Evolutionary conservation across 2,888 invertebrate genomes (phyloP), one percentile per base, ranked within the genome.

Genomic region (Endomychus coccineus): DNA sequence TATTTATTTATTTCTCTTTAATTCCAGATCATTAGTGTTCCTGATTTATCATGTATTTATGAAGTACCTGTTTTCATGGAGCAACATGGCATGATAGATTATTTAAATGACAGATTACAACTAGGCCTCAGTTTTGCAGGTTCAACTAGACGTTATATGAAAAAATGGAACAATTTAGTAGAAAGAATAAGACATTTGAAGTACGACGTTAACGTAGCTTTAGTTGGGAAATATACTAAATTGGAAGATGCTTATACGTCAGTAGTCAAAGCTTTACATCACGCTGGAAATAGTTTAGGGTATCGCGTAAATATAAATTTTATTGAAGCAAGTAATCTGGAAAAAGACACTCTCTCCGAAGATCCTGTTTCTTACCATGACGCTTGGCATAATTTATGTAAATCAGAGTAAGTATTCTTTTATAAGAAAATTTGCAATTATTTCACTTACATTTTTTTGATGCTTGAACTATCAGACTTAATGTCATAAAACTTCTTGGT

Each of bases 161-260:
- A 78, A 43, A 83, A 87, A 56, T 96, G 96, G 96, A 81, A 80
- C 34, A 85, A 88, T 53, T 70, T 97, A 15, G 89, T 91, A 0
- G 82, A 87, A 50, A 80, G 87, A 19, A 80, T 86, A 22, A 90
- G 92, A 55, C 80, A 81, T 48, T 68, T 92, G 6, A 76, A 83
- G n/a, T 80, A 83, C 54, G 83, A 82, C 58, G 88, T 95, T 0
- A 82, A 75, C 43, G 95, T 97, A 39, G 87, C 87, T 2, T 69
- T 97, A 2, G 97, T 97, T 2, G 97, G 97, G 4, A 97, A 98
- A 69, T 99, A 98, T 59, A 96, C 96, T 0, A 83, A 86, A 58
- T 69, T 96, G 9, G 86, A 91, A 59, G 98, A 99, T 68, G 84
- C 97, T 0, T 98, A 99, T 59, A 89, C 95, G 0, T 98, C 97